Evolutionary conservation across 2,797 vertebrate genomes (phyloP).

Genomic region (Otus scops): DNA sequence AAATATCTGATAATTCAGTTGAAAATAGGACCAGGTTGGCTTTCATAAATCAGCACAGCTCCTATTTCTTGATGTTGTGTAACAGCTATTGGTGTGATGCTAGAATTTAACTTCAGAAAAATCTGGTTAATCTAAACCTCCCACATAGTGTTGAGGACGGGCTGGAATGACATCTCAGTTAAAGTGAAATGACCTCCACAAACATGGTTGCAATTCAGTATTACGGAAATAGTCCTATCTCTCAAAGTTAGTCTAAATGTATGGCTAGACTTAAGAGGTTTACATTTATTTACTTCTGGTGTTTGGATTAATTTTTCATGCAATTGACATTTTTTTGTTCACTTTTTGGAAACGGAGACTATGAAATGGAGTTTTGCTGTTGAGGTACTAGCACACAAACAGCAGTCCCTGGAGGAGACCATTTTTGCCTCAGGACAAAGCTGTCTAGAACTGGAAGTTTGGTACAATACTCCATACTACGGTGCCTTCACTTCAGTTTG

Average conservation of each 20-base stretch:
- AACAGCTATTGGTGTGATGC: slow-evolving; percentile 34
- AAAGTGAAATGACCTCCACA: neutral
- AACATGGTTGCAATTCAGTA: neutral
- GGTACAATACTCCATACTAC: neutral
- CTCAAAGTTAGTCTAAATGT: neutral
- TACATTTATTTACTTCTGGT: neutral
- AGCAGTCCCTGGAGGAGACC: neutral
- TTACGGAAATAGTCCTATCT: neutral
- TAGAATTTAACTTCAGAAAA: slow-evolving; percentile 51
- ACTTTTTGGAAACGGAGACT: neutral
- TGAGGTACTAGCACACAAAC: neutral
- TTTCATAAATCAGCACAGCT: neutral
- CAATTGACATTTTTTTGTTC: neutral
- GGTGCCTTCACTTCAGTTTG: neutral
- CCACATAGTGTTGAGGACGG: neutral
- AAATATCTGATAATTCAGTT: neutral
- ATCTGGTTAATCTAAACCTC: slow-evolving; percentile 59
- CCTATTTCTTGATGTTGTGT: neutral
- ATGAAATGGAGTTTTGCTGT: neutral
- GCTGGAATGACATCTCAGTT: neutral
- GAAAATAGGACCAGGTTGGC: neutral
- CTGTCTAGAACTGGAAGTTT: neutral
- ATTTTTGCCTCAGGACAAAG: neutral
- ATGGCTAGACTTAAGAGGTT: neutral
- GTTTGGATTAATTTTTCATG: neutral